Percentiles rank a stretch among this genome's conserved stretches.
phyloP scores from a whole-genome alignment of 2,797 vertebrate species.

The Muscicapa comitata region DNA sequence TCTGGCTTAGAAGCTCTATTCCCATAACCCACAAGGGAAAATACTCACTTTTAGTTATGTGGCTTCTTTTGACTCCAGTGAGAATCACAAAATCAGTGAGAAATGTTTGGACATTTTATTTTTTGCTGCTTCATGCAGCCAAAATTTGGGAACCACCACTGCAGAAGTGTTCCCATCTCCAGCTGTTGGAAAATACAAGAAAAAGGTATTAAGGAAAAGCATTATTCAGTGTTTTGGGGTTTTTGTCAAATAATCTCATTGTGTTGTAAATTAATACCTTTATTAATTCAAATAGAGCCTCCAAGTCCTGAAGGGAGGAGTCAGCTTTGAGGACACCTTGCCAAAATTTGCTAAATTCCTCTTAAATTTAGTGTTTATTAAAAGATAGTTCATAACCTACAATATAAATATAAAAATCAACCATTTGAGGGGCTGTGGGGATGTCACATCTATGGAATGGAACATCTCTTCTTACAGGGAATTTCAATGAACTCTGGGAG shows the following conservation, averaged over 20 bases:
- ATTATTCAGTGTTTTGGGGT: background rate
- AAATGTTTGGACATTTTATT: rapidly evolving
- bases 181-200: background rate
- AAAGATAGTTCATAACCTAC: background rate
- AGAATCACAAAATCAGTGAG: background rate
- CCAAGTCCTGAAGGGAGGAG: background rate
- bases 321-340: too few species aligned
- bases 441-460: background rate
- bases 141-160: background rate
- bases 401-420: background rate
- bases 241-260: background rate
- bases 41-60: background rate
- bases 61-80: background rate
- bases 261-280: background rate
- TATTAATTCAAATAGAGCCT: background rate
- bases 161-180: background rate
- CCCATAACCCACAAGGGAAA: background rate
- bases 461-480: background rate
- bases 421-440: background rate
- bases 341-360: background rate
- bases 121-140: rapidly evolving
- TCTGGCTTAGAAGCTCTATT: background rate
- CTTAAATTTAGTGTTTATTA: background rate
- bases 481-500: background rate
- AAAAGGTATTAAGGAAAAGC: background rate